Percentiles rank a stretch among this genome's conserved stretches.
These are phyloP conservation scores for Leguminivora glycinivorella DNA, from an alignment of 1,140 invertebrate species.

Conservation along the genomic window DNA sequence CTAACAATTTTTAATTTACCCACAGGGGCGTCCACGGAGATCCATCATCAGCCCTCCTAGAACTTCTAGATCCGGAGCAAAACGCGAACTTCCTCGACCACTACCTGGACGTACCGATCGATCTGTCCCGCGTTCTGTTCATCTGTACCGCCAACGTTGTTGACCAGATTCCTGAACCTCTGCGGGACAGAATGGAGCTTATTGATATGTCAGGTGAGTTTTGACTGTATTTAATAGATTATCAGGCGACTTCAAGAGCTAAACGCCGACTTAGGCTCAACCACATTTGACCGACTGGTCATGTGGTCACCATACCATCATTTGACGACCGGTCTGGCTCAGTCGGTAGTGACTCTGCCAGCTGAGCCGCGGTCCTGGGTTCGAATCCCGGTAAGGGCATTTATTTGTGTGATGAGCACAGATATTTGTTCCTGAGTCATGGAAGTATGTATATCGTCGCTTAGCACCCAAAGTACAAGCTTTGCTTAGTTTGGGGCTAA, in stretches of 20 bases:
- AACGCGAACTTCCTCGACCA: conserved; percentile 99
- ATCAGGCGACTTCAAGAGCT: background rate
- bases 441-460: no score
- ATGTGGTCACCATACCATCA: no score
- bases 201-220: conserved; percentile 97
- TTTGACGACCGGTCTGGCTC: no score
- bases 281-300: no score
- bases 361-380: no score
- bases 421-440: no score
- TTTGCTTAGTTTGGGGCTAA: no score
- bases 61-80: conserved; percentile 98
- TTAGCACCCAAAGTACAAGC: no score
- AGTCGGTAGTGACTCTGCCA: no score
- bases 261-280: no score
- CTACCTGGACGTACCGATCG: conserved; percentile 98
- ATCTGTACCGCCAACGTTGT: conserved; percentile 99
- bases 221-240: background rate
- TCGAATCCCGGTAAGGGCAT: no score
- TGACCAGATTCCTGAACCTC: conserved; percentile 97
- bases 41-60: conserved; percentile 96
- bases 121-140: conserved; percentile 97
- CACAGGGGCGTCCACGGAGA: conserved; percentile 95
- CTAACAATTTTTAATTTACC: background rate
- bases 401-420: no score
- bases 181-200: conserved; percentile 99